Percentiles rank a stretch among this genome's conserved stretches.
phyloP scores from a whole-genome alignment of 2,888 invertebrate species.

The Encarsia formosa region DNA sequence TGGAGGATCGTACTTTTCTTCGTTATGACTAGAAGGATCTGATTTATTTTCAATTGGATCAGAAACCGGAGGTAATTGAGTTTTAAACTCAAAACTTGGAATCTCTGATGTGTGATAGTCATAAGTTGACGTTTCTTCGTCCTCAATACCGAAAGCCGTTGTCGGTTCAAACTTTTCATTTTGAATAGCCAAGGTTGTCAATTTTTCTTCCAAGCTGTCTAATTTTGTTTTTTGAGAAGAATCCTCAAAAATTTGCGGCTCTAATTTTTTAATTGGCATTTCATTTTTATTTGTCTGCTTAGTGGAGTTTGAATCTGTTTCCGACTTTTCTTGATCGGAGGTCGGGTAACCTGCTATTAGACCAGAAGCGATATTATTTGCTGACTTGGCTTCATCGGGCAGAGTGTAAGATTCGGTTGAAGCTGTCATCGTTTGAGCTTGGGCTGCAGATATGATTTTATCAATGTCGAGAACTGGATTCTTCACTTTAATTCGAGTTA shows the following conservation, averaged over 20 bases:
- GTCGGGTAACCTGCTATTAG: slow-evolving; percentile 41
- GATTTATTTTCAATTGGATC: slow-evolving; percentile 2
- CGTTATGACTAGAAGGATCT: slow-evolving; percentile 11
- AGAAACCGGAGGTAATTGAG: slow-evolving; percentile 14
- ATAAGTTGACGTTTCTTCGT: slow-evolving; percentile 1
- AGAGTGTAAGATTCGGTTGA: slow-evolving; percentile 25
- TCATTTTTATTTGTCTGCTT: no score
- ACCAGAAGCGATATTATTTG: slow-evolving; percentile 37
- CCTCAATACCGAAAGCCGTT: no score
- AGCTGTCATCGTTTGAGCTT: slow-evolving; percentile 18
- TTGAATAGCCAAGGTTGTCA: not conserved
- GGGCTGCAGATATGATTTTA: slow-evolving; percentile 35
- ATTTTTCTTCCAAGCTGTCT: no score
- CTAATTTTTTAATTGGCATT: no score
- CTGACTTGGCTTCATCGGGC: slow-evolving; percentile 27
- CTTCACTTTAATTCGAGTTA: slow-evolving; percentile 22
- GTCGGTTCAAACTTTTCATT: no score
- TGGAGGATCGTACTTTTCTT: slow-evolving; percentile 14
- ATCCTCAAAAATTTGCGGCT: no score
- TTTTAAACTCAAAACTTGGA: slow-evolving; percentile 9
- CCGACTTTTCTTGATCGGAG: slow-evolving; percentile 9
- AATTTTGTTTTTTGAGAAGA: no score
- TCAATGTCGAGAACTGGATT: slow-evolving; percentile 30
- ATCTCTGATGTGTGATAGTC: slow-evolving; percentile 2
- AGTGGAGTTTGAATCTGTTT: no score